These are phyloP conservation scores for Muscicapa adusta DNA, from an alignment of 2,113 vertebrate genomes.

Conservation along the genomic window DNA sequence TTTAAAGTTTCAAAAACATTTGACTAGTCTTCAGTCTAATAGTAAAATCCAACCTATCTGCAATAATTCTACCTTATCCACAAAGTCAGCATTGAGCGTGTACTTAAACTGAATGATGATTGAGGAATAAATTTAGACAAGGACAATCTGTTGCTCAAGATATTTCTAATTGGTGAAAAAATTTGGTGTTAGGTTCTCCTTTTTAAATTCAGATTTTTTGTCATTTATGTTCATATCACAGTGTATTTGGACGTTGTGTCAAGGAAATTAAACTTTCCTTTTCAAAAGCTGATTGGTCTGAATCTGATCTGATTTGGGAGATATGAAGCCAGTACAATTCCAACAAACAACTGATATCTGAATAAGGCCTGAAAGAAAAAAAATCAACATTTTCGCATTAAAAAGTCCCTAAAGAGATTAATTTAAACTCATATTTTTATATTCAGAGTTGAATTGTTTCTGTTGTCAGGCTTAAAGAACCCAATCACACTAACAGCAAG, in stretches of 20 bases:
- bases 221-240: background rate
- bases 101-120: background rate
- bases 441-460: background rate
- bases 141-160: background rate
- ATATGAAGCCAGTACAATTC: background rate
- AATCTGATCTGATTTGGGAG: background rate
- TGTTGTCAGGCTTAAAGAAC: background rate
- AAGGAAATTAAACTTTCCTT: background rate
- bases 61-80: background rate
- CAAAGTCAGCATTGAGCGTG: background rate
- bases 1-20: background rate
- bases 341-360: background rate
- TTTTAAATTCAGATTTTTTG: background rate
- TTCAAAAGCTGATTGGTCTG: background rate
- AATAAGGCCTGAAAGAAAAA: background rate
- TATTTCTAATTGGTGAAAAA: background rate
- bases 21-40: background rate
- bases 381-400: background rate
- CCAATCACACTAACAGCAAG: background rate
- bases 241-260: background rate
- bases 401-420: background rate
- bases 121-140: background rate
- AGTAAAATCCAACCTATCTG: background rate
- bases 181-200: background rate
- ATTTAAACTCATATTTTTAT: background rate